Evolutionary conservation across 2,888 invertebrate genomes (phyloP), one percentile per base, ranked within the genome.

Genomic region (Volucella bombylans): DNA sequence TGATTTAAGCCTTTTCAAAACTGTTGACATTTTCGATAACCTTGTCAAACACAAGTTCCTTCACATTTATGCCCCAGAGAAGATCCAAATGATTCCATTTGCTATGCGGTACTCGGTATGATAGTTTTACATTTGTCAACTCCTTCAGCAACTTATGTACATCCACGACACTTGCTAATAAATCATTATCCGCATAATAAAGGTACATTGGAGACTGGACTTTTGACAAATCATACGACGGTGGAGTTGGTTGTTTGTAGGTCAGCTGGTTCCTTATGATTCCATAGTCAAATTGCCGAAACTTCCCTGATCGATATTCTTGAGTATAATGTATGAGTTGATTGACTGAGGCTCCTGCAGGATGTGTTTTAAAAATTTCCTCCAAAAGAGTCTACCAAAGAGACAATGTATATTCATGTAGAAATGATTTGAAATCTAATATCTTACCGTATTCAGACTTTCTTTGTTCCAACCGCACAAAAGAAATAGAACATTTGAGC

Each of bases 71-170:
- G 10, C 93, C 94, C 93, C 93, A 94, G 86, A 94, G 89, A 88
- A 94, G 95, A 88, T 95, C 95, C 82, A 95, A 88, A 88, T 95
- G 95, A 87, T 93, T 94, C 89, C 94, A 95, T 8, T 89, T 90
- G 8, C n/a, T 87, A 50, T 92, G 90, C 0, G 91, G 88, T 0
- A 94, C 90, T 52, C 90, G 89, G 87, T 92, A 90, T 39, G 89
- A 90, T 0, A 90, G 90, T 0, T 91, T 87, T 0, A 93, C 90
- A 87, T 93, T 93, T 1, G 89, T 88, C 9, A 95, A 88, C 52
- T 90, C 88, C 1, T 87, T 87, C 38, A 91, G 90, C 14, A 94
- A 88, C 31, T 89, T 88, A 4, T 92, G 87, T 0, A 94, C 93
- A 82, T 94, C 94, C 87, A 87, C 86, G 0, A 92, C 90, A 52